Percentiles rank a stretch among this genome's conserved stretches.
Evolutionary conservation across 2,888 invertebrate species (phyloP).

Genomic region (Tupiocoris notatus): DNA sequence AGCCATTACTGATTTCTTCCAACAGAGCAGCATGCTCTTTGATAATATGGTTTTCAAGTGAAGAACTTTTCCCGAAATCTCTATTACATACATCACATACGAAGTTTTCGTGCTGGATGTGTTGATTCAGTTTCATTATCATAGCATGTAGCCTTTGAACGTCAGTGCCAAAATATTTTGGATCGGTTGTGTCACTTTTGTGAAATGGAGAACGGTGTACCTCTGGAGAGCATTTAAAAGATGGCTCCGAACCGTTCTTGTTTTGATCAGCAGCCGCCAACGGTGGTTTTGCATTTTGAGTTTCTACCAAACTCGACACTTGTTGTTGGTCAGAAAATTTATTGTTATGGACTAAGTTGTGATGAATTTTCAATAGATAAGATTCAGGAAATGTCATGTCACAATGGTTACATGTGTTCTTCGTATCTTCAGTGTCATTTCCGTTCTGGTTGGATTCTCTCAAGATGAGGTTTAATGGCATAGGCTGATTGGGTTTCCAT

Average conservation of each 20-base stretch:
- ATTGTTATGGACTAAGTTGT: constrained; percentile 42
- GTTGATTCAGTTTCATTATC: constrained; percentile 48
- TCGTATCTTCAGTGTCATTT: constrained; percentile 40
- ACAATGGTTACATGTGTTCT: constrained; percentile 45
- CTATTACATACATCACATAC: constrained; percentile 49
- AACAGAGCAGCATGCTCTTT: constrained; percentile 48
- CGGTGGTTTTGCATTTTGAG: neutral
- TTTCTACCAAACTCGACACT: constrained; percentile 5
- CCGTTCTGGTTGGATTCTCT: constrained; percentile 45
- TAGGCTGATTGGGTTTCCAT: constrained; percentile 46
- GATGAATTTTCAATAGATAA: constrained; percentile 47
- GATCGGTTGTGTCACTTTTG: neutral
- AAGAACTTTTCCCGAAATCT: constrained; percentile 47
- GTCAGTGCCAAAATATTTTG: constrained; percentile 36
- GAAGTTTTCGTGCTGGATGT: constrained; percentile 44
- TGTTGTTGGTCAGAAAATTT: neutral
- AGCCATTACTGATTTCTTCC: constrained; percentile 48
- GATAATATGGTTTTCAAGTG: constrained; percentile 49
- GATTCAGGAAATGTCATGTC: constrained; percentile 45
- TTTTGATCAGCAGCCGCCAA: neutral
- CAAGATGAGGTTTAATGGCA: constrained; percentile 48
- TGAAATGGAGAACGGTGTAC: neutral
- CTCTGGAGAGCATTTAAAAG: constrained; percentile 8
- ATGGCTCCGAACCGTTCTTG: constrained; percentile 2
- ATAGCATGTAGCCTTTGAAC: constrained; percentile 48